Base-by-base conservation (phyloP, 2,113 vertebrate genomes). In the Hippolais icterina region DNA sequence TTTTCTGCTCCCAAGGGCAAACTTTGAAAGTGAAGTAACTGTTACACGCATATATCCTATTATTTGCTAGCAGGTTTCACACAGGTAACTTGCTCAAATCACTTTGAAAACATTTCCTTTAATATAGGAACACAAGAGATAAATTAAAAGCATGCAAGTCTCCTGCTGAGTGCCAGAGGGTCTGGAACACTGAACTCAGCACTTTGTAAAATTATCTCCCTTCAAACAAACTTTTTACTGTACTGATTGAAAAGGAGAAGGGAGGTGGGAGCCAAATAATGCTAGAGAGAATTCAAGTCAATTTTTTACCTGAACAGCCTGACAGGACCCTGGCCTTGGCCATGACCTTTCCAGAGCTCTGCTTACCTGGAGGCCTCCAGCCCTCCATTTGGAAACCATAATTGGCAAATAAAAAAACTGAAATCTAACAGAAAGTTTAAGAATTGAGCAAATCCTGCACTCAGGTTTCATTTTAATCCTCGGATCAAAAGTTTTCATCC, bases 31-130 rank as follows among this genome's bases (percentile, higher is more conserved):
- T 5, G 5, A 80, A 88, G 65, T 83, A 94, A 88, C 90, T 57
- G 90, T 95, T 91, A 69, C 83, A 94, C 0, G 0, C 37, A 0
- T 77, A 87, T 52, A 87, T 87, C 41, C 84, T 75, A 91, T 91
- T 95, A 94, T 95, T 94, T 94, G 77, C 95, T 93, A 91, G 87
- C 80, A 94, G 77, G 46, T 86, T 85, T 93, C 93, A 86, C 37
- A 89, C 68, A 88, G 57, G 68, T 76, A 95, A 83, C 76, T 87
- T 83, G 64, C 53, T 93, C 78, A 83, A 65, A 80, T 92, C 78
- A 79, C 96, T 96, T 96, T 96, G 95, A 97, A 97, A 95, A 95
- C 85, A 64, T 91, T 96, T 96, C 74, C 78, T 95, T 97, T 97
- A 94, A 96, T 97, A 95, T 44, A 83, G 27, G 92, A 96, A 90